Conservation (phyloP, 1,140 invertebrate species). For the Rhagoletis zephyria region DNA sequence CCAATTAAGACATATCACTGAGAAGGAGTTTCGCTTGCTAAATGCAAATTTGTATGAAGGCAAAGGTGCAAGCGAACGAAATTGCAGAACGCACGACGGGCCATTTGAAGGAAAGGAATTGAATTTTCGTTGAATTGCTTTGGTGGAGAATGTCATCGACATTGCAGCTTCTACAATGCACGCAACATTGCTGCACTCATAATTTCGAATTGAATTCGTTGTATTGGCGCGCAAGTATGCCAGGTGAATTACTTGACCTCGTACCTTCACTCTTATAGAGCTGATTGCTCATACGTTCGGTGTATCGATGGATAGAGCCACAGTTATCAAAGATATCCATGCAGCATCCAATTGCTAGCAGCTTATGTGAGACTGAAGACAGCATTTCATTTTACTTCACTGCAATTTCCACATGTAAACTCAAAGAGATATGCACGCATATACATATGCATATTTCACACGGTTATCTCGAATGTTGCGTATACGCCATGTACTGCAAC, state of each 20-base stretch:
- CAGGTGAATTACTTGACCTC: background rate
- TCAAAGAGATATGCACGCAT: background rate
- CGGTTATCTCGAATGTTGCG: background rate
- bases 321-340: background rate
- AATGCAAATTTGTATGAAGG: background rate
- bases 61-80: background rate
- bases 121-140: background rate
- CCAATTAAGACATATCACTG: background rate
- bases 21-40: background rate
- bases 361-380: background rate
- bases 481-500: slow-evolving; percentile 16
- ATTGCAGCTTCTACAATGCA: background rate
- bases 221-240: background rate
- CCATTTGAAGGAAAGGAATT: background rate
- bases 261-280: background rate
- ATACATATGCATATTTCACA: background rate
- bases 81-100: background rate
- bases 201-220: slow-evolving; percentile 23
- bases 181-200: slow-evolving; percentile 9
- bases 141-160: background rate
- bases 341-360: background rate
- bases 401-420: background rate
- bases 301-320: background rate
- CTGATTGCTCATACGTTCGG: background rate
- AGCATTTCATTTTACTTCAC: background rate